Evolutionary conservation across 2,113 vertebrate genomes (phyloP).

Genomic region (Leptocoma aspasia): DNA sequence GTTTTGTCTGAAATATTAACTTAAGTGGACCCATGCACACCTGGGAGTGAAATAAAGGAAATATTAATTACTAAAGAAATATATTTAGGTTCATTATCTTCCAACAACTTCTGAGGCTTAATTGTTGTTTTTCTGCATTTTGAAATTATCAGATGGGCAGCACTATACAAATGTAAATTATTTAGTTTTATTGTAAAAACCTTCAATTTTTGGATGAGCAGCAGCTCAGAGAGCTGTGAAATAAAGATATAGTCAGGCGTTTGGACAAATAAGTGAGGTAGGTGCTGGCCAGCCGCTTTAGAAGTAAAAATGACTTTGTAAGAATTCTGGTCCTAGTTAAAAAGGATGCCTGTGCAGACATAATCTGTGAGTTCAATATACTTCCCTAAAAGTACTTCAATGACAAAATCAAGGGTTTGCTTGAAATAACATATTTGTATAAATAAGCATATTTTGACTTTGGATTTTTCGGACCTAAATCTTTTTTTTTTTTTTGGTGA

Average conservation of each 20-base stretch:
- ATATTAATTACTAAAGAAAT: background rate
- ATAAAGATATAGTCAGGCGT: background rate
- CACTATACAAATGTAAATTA: background rate
- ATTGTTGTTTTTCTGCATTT: conserved; percentile 22
- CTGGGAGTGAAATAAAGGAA: background rate
- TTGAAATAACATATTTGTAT: background rate
- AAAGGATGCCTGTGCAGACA: background rate
- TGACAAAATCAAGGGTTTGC: background rate
- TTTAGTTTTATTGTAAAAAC: background rate
- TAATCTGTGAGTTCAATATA: background rate
- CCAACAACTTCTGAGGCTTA: background rate
- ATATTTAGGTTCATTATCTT: conserved; percentile 20
- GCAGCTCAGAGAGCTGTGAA: background rate
- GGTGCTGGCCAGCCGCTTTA: background rate
- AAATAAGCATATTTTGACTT: background rate
- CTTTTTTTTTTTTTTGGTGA: background rate
- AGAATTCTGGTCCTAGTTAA: background rate
- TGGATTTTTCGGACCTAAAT: background rate
- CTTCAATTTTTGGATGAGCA: background rate
- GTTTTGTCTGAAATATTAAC: background rate
- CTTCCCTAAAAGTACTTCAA: background rate
- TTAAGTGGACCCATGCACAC: background rate
- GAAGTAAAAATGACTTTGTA: background rate
- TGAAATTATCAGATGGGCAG: conserved; percentile 14
- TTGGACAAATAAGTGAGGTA: background rate